phyloP scores from a whole-genome alignment of 2,888 invertebrate species.

The Venusia cambrica region DNA sequence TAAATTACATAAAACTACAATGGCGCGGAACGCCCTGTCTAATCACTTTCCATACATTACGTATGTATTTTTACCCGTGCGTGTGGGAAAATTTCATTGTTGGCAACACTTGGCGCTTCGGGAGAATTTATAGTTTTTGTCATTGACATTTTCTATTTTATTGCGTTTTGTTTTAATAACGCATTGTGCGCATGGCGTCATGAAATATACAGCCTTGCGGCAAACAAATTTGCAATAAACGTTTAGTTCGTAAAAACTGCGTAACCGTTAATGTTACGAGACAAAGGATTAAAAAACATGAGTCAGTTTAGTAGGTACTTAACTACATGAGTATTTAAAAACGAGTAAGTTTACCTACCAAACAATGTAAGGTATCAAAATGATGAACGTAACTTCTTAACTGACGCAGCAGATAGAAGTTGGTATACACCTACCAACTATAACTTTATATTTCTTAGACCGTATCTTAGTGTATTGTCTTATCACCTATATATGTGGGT shows the following conservation, averaged over 20 bases:
- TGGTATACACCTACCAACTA: too few relatives aligned
- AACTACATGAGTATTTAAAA: too few relatives aligned
- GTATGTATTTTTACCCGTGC: conserved; percentile 34
- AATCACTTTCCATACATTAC: conserved; percentile 42
- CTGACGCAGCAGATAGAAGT: too few relatives aligned
- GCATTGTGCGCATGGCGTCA: conserved; percentile 8
- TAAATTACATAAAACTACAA: conserved; percentile 30
- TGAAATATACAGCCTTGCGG: conserved; percentile 1
- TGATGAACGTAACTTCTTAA: too few relatives aligned
- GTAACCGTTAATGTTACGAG: too few relatives aligned
- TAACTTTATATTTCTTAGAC: too few relatives aligned
- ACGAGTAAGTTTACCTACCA: too few relatives aligned
- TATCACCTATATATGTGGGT: too few relatives aligned
- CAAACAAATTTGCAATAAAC: conserved; percentile 1
- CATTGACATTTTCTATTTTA: conserved; percentile 23
- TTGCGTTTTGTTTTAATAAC: conserved; percentile 17
- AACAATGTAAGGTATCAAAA: background rate
- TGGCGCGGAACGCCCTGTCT: conserved; percentile 26
- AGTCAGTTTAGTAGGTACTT: too few relatives aligned
- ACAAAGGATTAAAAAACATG: too few relatives aligned
- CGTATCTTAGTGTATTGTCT: too few relatives aligned
- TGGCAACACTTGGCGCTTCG: conserved; percentile 32
- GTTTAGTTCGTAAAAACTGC: background rate
- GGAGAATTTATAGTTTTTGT: conserved; percentile 25
- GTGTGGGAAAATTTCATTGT: conserved; percentile 43